A percentile compares a stretch with the other conserved stretches of the same genome.
Conservation (phyloP, 1,140 invertebrate species). For the Rhynchophorus ferrugineus region DNA sequence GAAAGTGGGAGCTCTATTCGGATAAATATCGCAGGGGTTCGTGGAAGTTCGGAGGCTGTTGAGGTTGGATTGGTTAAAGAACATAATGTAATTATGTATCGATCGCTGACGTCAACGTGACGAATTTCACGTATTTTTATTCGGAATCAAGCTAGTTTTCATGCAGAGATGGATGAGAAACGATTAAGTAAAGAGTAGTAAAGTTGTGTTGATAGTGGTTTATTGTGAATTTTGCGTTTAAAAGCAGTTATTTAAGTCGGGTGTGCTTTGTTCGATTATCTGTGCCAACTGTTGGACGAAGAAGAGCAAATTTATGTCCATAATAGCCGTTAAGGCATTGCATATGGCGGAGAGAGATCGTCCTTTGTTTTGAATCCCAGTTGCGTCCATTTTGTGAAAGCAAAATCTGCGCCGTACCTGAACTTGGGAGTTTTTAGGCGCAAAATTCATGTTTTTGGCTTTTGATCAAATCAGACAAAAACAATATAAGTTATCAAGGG, state of each 20-base stretch:
- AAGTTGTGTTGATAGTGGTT: conserved; percentile 11
- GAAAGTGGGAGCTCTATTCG: no score
- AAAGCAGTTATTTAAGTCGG: conserved; percentile 19
- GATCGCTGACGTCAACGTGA: conserved; percentile 4
- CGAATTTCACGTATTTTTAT: conserved; percentile 1
- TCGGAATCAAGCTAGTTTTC: neutral
- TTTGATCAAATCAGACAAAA: conserved; percentile 24
- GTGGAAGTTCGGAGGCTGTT: neutral
- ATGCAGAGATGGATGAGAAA: conserved; percentile 4
- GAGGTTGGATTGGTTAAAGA: neutral
- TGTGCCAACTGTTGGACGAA: conserved; percentile 16
- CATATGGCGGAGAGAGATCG: conserved; percentile 28
- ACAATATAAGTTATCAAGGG: conserved; percentile 10
- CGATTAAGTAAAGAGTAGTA: conserved; percentile 5
- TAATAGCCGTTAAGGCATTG: conserved; percentile 6
- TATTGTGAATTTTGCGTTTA: conserved; percentile 27
- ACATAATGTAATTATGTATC: neutral
- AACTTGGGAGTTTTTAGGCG: conserved; percentile 26
- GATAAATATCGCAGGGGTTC: no score
- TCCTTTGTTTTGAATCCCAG: conserved; percentile 27
- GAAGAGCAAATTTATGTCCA: neutral
- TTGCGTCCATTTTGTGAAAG: conserved; percentile 38
- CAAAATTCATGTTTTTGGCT: conserved; percentile 28
- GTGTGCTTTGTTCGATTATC: conserved; percentile 21
- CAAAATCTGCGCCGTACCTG: conserved; percentile 25